phyloP scores from a whole-genome alignment of 2,888 invertebrate species.

The Cancer borealis region DNA sequence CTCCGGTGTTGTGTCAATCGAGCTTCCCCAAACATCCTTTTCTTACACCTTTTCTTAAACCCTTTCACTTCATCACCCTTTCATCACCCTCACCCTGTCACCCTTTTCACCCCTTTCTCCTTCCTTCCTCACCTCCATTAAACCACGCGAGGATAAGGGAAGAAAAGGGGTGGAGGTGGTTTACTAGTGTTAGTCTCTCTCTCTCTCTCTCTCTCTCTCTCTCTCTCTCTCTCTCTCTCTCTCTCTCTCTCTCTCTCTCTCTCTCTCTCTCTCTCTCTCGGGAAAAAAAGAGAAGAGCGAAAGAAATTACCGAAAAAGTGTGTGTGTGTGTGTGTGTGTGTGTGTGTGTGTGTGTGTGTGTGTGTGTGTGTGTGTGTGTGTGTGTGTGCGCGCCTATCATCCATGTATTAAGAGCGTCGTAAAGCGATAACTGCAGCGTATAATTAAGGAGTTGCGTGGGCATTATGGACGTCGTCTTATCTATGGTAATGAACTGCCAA shows the following conservation, averaged over 20 bases:
- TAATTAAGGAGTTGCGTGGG: not conserved
- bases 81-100: not conserved
- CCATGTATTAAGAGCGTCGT: not conserved
- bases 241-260: too few relatives aligned
- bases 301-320: not conserved
- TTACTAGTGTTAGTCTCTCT: too few relatives aligned
- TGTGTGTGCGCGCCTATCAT: not conserved
- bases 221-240: not conserved
- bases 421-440: constrained; percentile 20
- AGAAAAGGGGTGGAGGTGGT: too few relatives aligned
- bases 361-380: too few relatives aligned
- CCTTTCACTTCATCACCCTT: too few relatives aligned
- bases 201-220: too few relatives aligned
- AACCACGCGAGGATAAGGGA: too few relatives aligned
- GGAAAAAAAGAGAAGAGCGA: not conserved
- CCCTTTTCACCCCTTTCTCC: not conserved
- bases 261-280: too few relatives aligned
- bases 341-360: too few relatives aligned
- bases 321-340: too few relatives aligned
- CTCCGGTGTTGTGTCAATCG: not conserved
- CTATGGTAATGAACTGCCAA: not conserved
- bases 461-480: not conserved
- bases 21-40: not conserved
- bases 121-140: too few relatives aligned
- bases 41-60: not conserved